Evolutionary conservation across 2,888 invertebrate species (phyloP).

Genomic region (Pherbina coryleti): DNA sequence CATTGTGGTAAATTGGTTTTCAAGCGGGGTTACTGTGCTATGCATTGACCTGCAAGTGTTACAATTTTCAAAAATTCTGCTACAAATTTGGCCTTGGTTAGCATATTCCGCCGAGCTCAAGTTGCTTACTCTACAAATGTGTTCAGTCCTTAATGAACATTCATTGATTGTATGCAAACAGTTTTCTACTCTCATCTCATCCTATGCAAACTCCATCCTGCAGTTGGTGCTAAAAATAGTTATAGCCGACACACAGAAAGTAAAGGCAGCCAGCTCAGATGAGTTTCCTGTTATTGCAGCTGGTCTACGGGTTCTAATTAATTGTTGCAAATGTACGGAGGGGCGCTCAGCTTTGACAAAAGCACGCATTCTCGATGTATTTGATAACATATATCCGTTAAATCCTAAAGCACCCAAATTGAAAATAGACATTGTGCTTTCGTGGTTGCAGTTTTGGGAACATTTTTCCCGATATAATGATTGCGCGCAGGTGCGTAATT

Average conservation of each 20-base stretch:
- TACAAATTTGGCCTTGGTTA: constrained; percentile 66
- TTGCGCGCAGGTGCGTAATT: constrained; percentile 58
- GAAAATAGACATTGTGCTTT: constrained; percentile 54
- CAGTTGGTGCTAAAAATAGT: constrained; percentile 60
- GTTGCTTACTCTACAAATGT: constrained; percentile 54
- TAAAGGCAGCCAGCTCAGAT: constrained; percentile 51
- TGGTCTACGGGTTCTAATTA: constrained; percentile 60
- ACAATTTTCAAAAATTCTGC: constrained; percentile 53
- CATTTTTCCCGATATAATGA: constrained; percentile 64
- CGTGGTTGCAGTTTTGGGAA: constrained; percentile 67
- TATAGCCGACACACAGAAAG: constrained; percentile 59
- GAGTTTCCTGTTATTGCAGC: constrained; percentile 51
- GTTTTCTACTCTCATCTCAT: constrained; percentile 54
- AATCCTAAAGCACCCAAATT: constrained; percentile 54
- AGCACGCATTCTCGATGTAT: constrained; percentile 60
- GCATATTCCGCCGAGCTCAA: constrained; percentile 61
- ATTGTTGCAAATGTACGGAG: constrained; percentile 66
- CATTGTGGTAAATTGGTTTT: constrained; percentile 63
- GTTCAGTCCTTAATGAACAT: constrained; percentile 62
- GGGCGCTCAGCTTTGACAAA: constrained; percentile 64
- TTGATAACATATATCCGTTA: constrained; percentile 62
- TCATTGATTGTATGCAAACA: constrained; percentile 65
- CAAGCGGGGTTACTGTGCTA: constrained; percentile 55
- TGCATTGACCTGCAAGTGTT: constrained; percentile 54
- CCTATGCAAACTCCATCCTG: constrained; percentile 60